These are phyloP conservation scores for Quadriops clusia DNA, from an alignment of 2,888 invertebrate species.

Conservation along the genomic window DNA sequence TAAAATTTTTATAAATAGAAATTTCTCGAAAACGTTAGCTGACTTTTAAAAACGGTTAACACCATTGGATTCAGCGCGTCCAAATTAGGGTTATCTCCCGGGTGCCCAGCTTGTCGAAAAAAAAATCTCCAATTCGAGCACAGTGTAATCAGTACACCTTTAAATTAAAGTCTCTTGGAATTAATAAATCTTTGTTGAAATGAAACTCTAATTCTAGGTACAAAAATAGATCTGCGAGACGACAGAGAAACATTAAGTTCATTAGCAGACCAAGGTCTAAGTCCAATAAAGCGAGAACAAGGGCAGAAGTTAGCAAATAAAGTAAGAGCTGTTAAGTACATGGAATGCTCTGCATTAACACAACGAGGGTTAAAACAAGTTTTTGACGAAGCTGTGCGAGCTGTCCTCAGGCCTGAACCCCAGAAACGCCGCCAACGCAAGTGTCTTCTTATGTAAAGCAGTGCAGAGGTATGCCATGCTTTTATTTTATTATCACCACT, in stretches of 20 bases:
- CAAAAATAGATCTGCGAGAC: conserved; percentile 97
- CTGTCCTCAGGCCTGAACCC: conserved; percentile 94
- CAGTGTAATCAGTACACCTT: too few relatives aligned
- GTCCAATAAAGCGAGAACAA: conserved; percentile 94
- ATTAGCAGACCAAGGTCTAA: conserved; percentile 85
- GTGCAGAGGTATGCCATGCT: not conserved
- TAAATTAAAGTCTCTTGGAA: too few relatives aligned
- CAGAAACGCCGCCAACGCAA: conserved; percentile 89
- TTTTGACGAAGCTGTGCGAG: conserved; percentile 96
- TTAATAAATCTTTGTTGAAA: conserved; percentile 4
- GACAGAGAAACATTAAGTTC: conserved; percentile 90
- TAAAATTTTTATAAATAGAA: too few relatives aligned
- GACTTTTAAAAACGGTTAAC: too few relatives aligned
- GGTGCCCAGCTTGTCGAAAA: too few relatives aligned
- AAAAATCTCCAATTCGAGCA: too few relatives aligned
- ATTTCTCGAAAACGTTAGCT: too few relatives aligned
- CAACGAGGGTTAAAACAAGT: conserved; percentile 97
- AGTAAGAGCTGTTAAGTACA: conserved; percentile 96
- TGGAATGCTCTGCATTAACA: conserved; percentile 98
- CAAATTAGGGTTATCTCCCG: too few relatives aligned
- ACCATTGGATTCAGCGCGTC: too few relatives aligned
- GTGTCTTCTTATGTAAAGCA: conserved; percentile 45
- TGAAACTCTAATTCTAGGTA: conserved; percentile 48
- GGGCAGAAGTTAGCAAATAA: conserved; percentile 97
- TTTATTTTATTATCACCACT: not conserved